Evolutionary conservation across 2,113 vertebrate species (phyloP), one percentile per base, ranked within the genome.

Genomic region (Anguilla japonica): DNA sequence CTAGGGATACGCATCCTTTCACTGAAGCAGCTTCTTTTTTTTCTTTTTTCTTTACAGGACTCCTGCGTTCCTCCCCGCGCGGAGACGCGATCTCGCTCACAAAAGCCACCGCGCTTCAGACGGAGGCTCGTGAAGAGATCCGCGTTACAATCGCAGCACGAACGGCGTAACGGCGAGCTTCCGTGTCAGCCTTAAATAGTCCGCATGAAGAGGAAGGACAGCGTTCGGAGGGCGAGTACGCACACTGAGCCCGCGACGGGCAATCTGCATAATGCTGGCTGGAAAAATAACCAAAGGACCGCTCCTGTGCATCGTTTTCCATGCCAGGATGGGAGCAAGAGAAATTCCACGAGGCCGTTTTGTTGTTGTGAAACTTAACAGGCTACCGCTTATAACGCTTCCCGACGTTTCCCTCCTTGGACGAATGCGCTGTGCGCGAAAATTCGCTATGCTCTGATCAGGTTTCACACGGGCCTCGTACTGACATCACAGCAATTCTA

Each of bases 11-110:
- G 40, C 34, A 56, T 86, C 79, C 41, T 86, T 86, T 86, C 87
- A 41, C 86, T 1, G 90, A 91, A 91, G 86, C 75, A 71, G 43
- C 85, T 84, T 89, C 86, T 83, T n/a, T n/a, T n/a, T n/a, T n/a
- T n/a, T n/a, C n/a, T n/a, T n/a, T n/a, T n/a, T n/a, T n/a, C 87
- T 85, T 81, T 88, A 84, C 86, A 78, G 43, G 60, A 53, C 39
- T 83, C 13, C 34, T 43, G 83, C 63, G 34, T 79, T 60, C 80
- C 13, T 2, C 26, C 43, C 86, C 18, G 63, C 56, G 67, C 43
- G 14, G 60, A 34, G 34, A 75, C 79, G 46, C 67, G 82, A 71
- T 86, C 82, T 87, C 83, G 26, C 39, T 56, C 50, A 79, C 53
- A 34, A 81, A 85, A 60, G 53, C 34, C 75, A 80, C 34, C 78